A percentile compares a stretch with the other conserved stretches of the same genome.
Evolutionary conservation across 2,888 invertebrate species (phyloP).

Genomic region (Harpalus rufipes): DNA sequence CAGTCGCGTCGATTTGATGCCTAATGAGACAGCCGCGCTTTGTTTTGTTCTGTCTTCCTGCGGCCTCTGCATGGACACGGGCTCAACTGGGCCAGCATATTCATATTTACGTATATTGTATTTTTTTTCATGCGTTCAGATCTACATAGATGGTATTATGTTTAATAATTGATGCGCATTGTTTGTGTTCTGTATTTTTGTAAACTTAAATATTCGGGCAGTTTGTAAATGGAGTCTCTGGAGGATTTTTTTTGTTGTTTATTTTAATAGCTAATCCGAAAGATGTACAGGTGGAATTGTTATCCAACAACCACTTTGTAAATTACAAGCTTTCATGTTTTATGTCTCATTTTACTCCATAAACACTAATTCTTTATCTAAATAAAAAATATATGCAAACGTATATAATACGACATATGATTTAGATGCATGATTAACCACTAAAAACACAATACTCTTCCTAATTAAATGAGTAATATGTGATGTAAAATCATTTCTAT

Average conservation of each 20-base stretch:
- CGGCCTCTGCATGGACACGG: background rate
- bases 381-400: conserved; percentile 1
- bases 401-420: background rate
- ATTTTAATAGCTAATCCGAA: conserved; percentile 35
- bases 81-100: background rate
- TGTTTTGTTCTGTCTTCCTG: conserved; percentile 44
- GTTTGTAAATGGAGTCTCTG: conserved; percentile 26
- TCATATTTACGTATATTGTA: conserved; percentile 2
- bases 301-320: conserved; percentile 38
- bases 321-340: conserved; percentile 39
- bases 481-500: background rate
- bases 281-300: conserved; percentile 19
- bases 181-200: conserved; percentile 30
- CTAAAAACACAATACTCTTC: background rate
- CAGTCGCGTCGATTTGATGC: conserved; percentile 52
- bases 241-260: conserved; percentile 14
- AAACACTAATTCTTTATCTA: conserved; percentile 13
- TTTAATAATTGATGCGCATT: conserved; percentile 37
- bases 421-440: background rate
- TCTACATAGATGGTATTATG: conserved; percentile 35
- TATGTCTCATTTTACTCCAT: conserved; percentile 10
- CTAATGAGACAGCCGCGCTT: conserved; percentile 55
- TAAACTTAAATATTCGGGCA: conserved; percentile 23
- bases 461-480: conserved; percentile 21
- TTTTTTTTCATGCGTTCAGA: conserved; percentile 8